Evolutionary conservation across 2,797 vertebrate species (phyloP), one percentile per base, ranked within the genome.

Genomic region (Spheniscus humboldti): DNA sequence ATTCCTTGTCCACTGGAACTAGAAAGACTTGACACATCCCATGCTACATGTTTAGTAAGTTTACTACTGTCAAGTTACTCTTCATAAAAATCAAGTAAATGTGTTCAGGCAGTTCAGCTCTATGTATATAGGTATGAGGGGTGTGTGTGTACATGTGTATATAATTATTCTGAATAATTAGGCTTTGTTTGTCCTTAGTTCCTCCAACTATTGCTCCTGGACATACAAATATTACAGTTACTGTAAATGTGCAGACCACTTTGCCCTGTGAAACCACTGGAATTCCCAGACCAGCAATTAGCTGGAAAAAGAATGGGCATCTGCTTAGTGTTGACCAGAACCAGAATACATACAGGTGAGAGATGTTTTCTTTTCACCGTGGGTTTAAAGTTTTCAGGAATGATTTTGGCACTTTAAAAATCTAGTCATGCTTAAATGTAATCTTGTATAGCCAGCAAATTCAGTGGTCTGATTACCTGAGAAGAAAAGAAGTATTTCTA

Each of bases 341-440:
- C 97, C 99, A 99, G 97, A 99, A 99, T 97, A 99, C 98, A 71
- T 99, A 99, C 98, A 99, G 99, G 99, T 99, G 97, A 97, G 84
- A 68, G 41, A 13, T 57, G 27, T 33, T 86, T 72, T 53, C 28
- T 91, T 80, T 86, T 83, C 37, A 37, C 9, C 3, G 1, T 31
- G 47, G 33, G 20, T 94, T 79, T 93, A 33, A 69, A 91, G 43
- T 76, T 88, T 76, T 64, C 45, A 50, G 57, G 31, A 16, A 27
- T 85, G 13, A 52, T 83, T 93, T 72, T 83, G 68, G 22, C 41
- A n/a, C 18, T 67, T 79, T 13, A 88, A 77, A 63, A 87, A 71
- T 73, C 18, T 27, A 18, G 28, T 57, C 13, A 1, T 52, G 67
- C 28, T 59, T 55, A 55, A 78, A 64, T 52, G 39, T 57, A 24